Conservation (phyloP, 2,888 invertebrate species). For the Smittia sp. region DNA sequence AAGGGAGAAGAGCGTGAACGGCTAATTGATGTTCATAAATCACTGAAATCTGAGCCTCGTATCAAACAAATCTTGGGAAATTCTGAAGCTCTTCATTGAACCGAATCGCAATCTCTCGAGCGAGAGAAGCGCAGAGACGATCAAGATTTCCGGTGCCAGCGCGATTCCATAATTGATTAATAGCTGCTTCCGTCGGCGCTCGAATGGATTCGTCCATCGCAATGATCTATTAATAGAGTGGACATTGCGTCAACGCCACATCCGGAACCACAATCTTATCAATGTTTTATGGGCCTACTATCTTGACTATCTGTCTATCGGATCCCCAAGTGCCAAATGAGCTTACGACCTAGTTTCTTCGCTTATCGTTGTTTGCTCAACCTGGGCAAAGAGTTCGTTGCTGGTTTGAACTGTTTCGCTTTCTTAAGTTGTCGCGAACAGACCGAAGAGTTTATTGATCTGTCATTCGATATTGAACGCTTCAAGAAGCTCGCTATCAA, state of each 20-base stretch:
- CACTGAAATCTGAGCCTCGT: not conserved
- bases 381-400: no score
- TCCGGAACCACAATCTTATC: slow-evolving; percentile 11
- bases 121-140: not conserved
- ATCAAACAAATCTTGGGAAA: slow-evolving; percentile 11
- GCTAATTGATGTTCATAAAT: slow-evolving; percentile 18
- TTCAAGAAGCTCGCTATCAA: no score
- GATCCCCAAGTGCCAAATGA: not conserved
- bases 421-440: no score
- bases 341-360: not conserved
- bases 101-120: slow-evolving; percentile 8
- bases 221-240: slow-evolving; percentile 18
- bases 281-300: no score
- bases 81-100: slow-evolving; percentile 1
- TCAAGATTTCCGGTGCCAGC: slow-evolving; percentile 30
- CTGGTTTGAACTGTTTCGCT: no score
- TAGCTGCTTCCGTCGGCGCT: slow-evolving; percentile 18
- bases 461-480: no score
- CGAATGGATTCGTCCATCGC: slow-evolving; percentile 27
- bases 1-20: not conserved
- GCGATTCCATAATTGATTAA: slow-evolving; percentile 33
- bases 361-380: no score
- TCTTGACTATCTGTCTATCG: no score
- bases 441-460: no score
- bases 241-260: slow-evolving; percentile 28